Base-by-base conservation (phyloP, 2,113 vertebrate species). In the Gymnorhina tibicen region DNA sequence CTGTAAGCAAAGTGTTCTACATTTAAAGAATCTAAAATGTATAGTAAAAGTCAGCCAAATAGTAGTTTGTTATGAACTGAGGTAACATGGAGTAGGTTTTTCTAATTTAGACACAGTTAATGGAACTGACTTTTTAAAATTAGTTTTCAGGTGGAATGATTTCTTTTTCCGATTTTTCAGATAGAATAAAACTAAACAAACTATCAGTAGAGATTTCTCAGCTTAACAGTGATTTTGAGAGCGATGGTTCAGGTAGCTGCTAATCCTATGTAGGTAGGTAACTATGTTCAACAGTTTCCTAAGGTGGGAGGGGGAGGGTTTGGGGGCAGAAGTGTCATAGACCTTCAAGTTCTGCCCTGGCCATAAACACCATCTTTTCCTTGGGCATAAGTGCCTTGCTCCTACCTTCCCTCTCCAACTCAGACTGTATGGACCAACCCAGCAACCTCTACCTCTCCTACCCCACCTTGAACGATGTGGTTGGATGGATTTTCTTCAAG, bases 381-480 rank as follows among this genome's bases (percentile, higher is more conserved):
- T 21, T 67, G 27, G 46, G 10, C 4, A 26, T 3, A 21, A 87
- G 6, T 27, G 4, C 23, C 23, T 87, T 52, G 24, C 15, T 39
- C 23, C 24, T 35, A 0, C 27, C 35, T 60, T 63, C 19, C 13
- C 17, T 49, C 33, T 46, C 49, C 28, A 23, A 2, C 4, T 64
- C 69, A 59, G 37, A 16, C 18, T 10, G 1, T 10, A 4, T 27
- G 10, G 7, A 35, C 26, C 2, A 0, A 21, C 23, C 9, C 37
- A 47, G 41, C 49, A 55, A 44, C 19, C 2, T 47, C 8, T 35
- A 11, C 32, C 13, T 85, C 69, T 64, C 46, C 27, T 18, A 21
- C 4, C 27, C 17, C 41, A 52, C 3, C 8, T 22, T 24, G 11
- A 89, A 56, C 0, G 0, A 10, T n/a, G 26, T 14, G 26, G 6